These are phyloP conservation scores for Guaruba guarouba DNA, from an alignment of 2,113 vertebrate species.

Conservation along the genomic window DNA sequence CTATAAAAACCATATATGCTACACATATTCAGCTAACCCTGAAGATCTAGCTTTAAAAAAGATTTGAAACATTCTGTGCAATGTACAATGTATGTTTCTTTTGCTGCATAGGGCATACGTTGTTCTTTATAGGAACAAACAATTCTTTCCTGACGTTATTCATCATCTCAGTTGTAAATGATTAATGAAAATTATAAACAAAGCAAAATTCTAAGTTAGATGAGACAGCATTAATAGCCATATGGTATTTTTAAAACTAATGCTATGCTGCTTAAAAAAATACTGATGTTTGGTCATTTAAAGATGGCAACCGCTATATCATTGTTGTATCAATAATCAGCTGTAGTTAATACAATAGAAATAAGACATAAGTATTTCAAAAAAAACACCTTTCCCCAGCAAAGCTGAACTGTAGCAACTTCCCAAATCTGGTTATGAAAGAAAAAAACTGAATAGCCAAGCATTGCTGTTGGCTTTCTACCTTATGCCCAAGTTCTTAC, in stretches of 20 bases:
- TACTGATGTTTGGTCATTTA: neutral
- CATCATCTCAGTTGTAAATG: neutral
- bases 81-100: neutral
- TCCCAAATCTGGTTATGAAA: neutral
- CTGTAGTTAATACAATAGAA: neutral
- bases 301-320: neutral
- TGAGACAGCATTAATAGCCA: neutral
- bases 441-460: neutral
- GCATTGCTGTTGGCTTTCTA: neutral
- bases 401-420: neutral
- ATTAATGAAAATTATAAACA: neutral
- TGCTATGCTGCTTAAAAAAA: neutral
- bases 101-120: neutral
- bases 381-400: neutral
- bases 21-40: neutral
- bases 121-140: neutral
- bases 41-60: neutral
- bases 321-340: neutral
- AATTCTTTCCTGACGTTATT: neutral
- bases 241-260: neutral
- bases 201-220: neutral
- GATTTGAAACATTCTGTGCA: neutral
- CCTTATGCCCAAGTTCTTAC: neutral
- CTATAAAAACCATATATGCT: neutral
- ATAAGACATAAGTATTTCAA: neutral